phyloP scores from a whole-genome alignment of 37 sponge, comb jelly and placozoan genomes.

The Theonella swinhoei region DNA sequence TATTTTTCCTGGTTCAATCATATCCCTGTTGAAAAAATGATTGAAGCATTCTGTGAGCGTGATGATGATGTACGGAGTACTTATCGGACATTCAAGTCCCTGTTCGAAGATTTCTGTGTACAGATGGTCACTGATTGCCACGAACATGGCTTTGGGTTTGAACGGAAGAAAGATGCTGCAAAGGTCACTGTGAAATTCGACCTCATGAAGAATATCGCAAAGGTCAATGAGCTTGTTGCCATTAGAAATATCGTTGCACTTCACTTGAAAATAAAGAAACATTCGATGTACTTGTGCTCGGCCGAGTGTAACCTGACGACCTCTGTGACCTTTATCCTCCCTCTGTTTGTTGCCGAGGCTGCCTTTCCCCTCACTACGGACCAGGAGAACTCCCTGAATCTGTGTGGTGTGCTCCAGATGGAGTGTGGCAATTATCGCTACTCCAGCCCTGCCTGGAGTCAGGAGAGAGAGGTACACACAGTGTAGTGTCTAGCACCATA shows the following conservation, averaged over 20 bases:
- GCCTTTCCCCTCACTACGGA: background rate
- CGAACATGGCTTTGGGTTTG: background rate
- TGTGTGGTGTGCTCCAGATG: background rate
- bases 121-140: background rate
- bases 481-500: too few relatives aligned
- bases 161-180: background rate
- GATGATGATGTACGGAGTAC: background rate
- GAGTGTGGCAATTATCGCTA: background rate
- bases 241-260: background rate
- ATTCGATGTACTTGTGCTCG: background rate
- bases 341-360: background rate
- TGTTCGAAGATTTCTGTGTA: background rate
- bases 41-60: background rate
- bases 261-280: background rate
- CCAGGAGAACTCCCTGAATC: background rate
- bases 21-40: background rate
- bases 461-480: background rate
- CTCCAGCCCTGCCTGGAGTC: background rate
- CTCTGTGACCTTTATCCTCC: background rate
- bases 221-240: background rate
- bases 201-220: background rate
- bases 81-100: background rate
- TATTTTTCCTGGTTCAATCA: background rate
- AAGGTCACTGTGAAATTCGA: background rate
- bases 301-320: background rate